A percentile compares a stretch with the other conserved stretches of the same genome.
These are phyloP conservation scores for Amphipyra berbera DNA, from an alignment of 2,888 invertebrate genomes.

Conservation along the genomic window DNA sequence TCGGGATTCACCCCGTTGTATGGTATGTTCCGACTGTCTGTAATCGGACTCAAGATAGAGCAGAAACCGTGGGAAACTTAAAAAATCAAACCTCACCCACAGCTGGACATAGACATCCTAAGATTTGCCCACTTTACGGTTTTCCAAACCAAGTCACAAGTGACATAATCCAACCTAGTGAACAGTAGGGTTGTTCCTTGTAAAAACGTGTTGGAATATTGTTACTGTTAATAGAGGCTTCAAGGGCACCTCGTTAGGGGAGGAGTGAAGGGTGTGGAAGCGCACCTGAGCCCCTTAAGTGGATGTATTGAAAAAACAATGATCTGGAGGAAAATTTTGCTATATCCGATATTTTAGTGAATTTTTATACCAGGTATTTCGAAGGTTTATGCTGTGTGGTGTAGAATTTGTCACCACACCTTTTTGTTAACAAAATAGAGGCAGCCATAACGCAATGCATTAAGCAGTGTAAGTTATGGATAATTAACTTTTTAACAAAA, in stretches of 20 bases:
- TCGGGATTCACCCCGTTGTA: too few relatives aligned
- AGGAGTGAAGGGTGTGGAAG: slow-evolving; percentile 37
- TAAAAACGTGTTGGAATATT: slow-evolving; percentile 69
- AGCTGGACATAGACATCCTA: too few relatives aligned
- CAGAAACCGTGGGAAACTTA: too few relatives aligned
- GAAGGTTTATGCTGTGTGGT: not conserved
- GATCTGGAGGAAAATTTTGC: slow-evolving; percentile 23
- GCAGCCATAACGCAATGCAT: too few relatives aligned
- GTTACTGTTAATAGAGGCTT: slow-evolving; percentile 67
- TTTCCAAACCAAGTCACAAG: slow-evolving; percentile 8
- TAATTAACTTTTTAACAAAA: too few relatives aligned
- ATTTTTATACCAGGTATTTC: not conserved
- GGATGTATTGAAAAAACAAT: slow-evolving; percentile 54
- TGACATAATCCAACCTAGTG: slow-evolving; percentile 48
- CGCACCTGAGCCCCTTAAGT: slow-evolving; percentile 53
- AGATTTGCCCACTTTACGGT: not conserved
- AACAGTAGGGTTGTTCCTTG: slow-evolving; percentile 45
- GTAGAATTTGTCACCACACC: too few relatives aligned
- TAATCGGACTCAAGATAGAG: too few relatives aligned
- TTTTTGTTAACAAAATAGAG: too few relatives aligned
- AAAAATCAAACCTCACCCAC: too few relatives aligned
- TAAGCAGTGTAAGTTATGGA: too few relatives aligned
- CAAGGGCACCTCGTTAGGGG: slow-evolving; percentile 45
- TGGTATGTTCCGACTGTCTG: too few relatives aligned
- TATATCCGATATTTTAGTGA: slow-evolving; percentile 8